Base-by-base conservation (phyloP, 1,140 invertebrate species). In the Platyura marginata region DNA sequence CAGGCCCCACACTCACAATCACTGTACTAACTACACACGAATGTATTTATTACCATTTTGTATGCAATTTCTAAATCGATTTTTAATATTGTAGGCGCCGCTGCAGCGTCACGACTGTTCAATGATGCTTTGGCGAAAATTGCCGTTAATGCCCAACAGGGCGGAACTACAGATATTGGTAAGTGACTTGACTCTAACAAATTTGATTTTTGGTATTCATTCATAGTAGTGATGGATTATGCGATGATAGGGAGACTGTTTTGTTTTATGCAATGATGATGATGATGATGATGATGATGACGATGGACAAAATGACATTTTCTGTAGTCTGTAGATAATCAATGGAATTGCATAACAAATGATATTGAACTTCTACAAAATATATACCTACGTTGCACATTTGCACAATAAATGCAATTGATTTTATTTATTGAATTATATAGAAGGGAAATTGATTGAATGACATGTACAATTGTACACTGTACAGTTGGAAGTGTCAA, bases 121-220 rank as follows among this genome's bases (percentile, higher is more conserved):
- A 80, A 88, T 50, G 86, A 91, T 56, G 80, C 83, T 49, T 75
- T 91, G 56, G 80, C 79, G 43, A 84, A 85, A 61, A 67, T 91
- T 51, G 84, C 84, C 22, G 68, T 78, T 49, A 84, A 89, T 57
- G 84, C 85, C 42, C 84, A 89, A 63, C 81, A 89, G 57, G 84
- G 83, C 52, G 84, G 82, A 60, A 87, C 83, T 48, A 75, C 81
- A 48, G 86, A 91, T 74, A 85, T 91, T 50, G 85, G 86, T 88
- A 70, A 81, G 73, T 64, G 25, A 8, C 13, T 29, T 13, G 25
- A 29, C 25, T 29, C 25, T 29, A 13, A 6, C 25, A 29, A 29
- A 36, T 36, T n/a, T 5, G 16, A n/a, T 20, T 21, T 6, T 39
- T 36, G 6, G 9, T 6, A 16, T 9, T 36, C 15, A 16, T 6